Conservation (phyloP, 2,888 invertebrate genomes). For the Ommatoiulus sabulosus region DNA sequence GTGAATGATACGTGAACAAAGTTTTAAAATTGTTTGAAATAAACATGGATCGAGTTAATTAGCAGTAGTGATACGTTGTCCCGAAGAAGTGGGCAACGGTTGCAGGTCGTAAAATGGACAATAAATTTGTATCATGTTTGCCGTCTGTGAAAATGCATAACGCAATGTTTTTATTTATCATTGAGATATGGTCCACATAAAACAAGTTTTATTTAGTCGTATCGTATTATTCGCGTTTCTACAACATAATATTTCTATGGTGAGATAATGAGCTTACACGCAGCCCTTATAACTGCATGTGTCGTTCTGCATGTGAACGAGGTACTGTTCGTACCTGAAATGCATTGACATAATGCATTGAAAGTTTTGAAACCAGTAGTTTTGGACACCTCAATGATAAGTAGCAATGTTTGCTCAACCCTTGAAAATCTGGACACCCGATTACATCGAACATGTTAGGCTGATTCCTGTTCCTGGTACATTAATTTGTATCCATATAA, state of each 20-base stretch:
- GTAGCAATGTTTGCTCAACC: no score
- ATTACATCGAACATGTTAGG: no score
- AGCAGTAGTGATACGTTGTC: not conserved
- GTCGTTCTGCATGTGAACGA: no score
- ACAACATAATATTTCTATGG: not conserved
- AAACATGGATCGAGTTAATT: not conserved
- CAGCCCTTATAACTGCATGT: not conserved
- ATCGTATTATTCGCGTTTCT: not conserved
- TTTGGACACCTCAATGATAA: no score
- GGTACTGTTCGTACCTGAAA: no score
- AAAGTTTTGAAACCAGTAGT: no score
- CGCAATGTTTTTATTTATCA: not conserved
- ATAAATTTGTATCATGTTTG: slow-evolving; percentile 4
- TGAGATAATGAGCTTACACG: not conserved
- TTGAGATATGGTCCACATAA: not conserved
- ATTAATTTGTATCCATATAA: no score
- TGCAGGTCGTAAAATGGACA: slow-evolving; percentile 21
- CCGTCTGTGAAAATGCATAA: not conserved
- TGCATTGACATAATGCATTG: no score
- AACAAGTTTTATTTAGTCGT: slow-evolving; percentile 4
- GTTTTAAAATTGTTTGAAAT: not conserved
- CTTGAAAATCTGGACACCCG: no score
- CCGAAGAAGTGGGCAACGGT: not conserved
- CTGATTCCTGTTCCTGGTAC: no score
- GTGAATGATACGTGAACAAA: not conserved